Percentiles rank a stretch among this genome's conserved stretches.
phyloP scores from a whole-genome alignment of 1,140 invertebrate species.

The Ceratoteleas bidentatus region DNA sequence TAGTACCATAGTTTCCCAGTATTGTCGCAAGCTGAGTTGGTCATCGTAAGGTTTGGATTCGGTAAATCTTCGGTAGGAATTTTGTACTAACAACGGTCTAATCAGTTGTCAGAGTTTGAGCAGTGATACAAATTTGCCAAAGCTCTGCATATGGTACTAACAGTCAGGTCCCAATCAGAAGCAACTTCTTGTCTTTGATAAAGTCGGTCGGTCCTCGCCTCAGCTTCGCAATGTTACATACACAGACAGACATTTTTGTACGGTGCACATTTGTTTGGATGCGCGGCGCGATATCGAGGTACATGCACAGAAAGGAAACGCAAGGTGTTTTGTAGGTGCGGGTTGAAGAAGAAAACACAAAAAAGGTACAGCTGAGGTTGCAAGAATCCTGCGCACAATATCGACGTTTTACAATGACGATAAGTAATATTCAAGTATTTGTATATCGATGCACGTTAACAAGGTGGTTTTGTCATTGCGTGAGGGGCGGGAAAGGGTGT shows the following conservation, averaged over 20 bases:
- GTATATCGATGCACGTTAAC: slow-evolving; percentile 45
- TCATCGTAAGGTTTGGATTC: too few species aligned
- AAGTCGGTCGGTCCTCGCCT: background rate
- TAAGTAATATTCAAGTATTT: slow-evolving; percentile 32
- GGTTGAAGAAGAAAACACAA: slow-evolving; percentile 36
- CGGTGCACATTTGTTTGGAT: slow-evolving; percentile 19
- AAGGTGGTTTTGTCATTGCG: slow-evolving; percentile 32
- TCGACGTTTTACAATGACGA: slow-evolving; percentile 42
- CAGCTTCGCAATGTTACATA: background rate
- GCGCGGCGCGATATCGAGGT: slow-evolving; percentile 30
- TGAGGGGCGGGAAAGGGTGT: too few species aligned
- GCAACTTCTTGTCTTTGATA: too few species aligned
- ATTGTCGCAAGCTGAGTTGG: too few species aligned
- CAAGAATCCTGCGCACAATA: slow-evolving; percentile 38
- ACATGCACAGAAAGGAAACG: slow-evolving; percentile 42
- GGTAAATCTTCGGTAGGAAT: too few species aligned
- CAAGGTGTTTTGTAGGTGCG: slow-evolving; percentile 10
- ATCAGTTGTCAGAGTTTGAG: too few species aligned
- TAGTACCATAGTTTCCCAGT: too few species aligned
- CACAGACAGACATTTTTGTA: background rate
- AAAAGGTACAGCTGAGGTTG: slow-evolving; percentile 11
- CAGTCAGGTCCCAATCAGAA: background rate
- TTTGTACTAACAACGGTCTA: too few species aligned
- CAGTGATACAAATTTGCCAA: too few species aligned
- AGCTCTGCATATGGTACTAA: too few species aligned